Evolutionary conservation across 2,888 invertebrate species (phyloP).

Genomic region (Diarsia mendica): DNA sequence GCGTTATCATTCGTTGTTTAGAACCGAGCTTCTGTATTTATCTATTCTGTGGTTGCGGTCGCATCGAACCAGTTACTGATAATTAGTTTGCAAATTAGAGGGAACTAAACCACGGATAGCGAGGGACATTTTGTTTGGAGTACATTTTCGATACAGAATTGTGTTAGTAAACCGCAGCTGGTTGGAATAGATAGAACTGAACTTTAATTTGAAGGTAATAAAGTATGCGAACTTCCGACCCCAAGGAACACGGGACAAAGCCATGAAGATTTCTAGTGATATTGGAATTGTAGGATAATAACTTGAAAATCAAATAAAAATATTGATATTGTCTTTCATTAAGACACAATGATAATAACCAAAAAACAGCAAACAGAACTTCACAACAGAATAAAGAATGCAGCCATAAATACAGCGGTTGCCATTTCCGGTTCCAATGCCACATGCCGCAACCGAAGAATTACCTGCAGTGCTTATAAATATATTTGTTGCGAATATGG

Average conservation of each 20-base stretch:
- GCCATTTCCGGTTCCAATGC: slow-evolving; percentile 42
- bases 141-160: neutral
- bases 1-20: neutral
- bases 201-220: neutral
- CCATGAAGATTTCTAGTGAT: neutral
- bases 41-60: slow-evolving; percentile 22
- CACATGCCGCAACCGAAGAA: slow-evolving; percentile 37
- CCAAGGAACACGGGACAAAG: neutral
- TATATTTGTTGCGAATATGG: slow-evolving; percentile 35
- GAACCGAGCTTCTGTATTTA: slow-evolving; percentile 13
- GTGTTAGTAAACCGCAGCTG: neutral
- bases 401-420: slow-evolving; percentile 1
- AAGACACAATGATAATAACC: neutral
- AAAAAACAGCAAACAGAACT: slow-evolving; percentile 2
- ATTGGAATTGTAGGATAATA: neutral
- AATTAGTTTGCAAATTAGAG: slow-evolving; percentile 59
- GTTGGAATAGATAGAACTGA: neutral
- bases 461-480: slow-evolving; percentile 45
- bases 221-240: neutral
- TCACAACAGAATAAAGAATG: slow-evolving; percentile 8
- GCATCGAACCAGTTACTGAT: slow-evolving; percentile 39
- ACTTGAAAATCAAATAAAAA: too few relatives aligned
- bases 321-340: neutral
- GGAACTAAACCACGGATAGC: slow-evolving; percentile 19
- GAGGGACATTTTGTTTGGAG: slow-evolving; percentile 17